phyloP scores from a whole-genome alignment of 1,140 invertebrate species.

The Latrodectus geometricus region DNA sequence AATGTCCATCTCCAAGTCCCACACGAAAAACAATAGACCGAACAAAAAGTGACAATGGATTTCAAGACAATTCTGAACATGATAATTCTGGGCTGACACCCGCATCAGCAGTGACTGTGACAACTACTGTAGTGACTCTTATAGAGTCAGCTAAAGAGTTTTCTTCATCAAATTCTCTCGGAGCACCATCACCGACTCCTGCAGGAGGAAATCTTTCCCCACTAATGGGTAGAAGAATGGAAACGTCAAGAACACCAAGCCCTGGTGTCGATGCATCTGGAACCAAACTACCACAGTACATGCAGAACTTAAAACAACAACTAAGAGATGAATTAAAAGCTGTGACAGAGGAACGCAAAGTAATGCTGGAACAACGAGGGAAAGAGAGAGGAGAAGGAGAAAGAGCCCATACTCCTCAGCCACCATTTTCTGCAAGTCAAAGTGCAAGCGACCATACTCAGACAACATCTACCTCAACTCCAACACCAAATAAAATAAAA shows the following conservation, averaged over 20 bases:
- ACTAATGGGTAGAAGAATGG: constrained; percentile 8
- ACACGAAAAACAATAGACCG: constrained; percentile 67
- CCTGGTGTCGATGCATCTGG: constrained; percentile 47
- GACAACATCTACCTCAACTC: background rate
- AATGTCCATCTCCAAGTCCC: constrained; percentile 72
- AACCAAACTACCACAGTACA: constrained; percentile 71
- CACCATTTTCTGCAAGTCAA: constrained; percentile 64
- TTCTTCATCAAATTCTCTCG: constrained; percentile 18
- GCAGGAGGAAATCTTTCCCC: constrained; percentile 1
- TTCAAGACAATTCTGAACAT: background rate
- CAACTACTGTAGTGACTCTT: constrained; percentile 10
- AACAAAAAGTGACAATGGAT: constrained; percentile 8
- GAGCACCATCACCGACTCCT: constrained; percentile 28
- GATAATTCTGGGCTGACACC: background rate
- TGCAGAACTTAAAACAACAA: constrained; percentile 73
- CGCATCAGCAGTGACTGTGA: constrained; percentile 20
- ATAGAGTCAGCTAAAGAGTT: constrained; percentile 17
- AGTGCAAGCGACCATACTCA: background rate
- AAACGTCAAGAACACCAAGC: constrained; percentile 30
- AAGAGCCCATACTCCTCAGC: constrained; percentile 5
- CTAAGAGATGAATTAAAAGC: constrained; percentile 73
- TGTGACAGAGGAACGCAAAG: constrained; percentile 69
- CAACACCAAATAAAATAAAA: background rate
- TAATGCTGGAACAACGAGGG: constrained; percentile 68
- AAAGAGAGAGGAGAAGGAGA: constrained; percentile 65